These are phyloP conservation scores for Elgonia sp. DNA, from an alignment of 2,888 invertebrate species.

Conservation along the genomic window DNA sequence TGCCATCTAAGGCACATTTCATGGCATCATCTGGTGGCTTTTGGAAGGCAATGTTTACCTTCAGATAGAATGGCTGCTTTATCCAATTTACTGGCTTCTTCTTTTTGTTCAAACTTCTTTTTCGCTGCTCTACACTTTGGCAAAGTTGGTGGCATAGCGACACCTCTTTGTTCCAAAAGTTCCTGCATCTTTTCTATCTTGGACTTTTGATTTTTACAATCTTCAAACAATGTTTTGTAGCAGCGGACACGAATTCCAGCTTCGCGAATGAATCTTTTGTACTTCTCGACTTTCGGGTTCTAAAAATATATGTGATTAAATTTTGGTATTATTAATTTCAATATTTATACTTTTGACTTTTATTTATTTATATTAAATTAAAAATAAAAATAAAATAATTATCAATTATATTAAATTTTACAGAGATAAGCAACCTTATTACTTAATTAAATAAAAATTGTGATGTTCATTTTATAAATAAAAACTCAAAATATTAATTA, in stretches of 20 bases:
- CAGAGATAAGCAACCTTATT: too few species aligned
- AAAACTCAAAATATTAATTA: too few species aligned
- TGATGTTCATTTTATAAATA: too few species aligned
- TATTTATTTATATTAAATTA: too few species aligned
- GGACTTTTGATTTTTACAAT: conserved; percentile 80
- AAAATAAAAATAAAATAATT: too few species aligned
- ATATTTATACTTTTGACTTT: neutral
- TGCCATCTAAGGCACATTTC: too few species aligned
- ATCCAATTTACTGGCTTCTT: conserved; percentile 82
- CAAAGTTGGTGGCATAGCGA: conserved; percentile 82
- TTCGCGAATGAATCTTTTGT: conserved; percentile 82
- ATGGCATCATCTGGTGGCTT: too few species aligned
- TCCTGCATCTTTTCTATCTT: conserved; percentile 77
- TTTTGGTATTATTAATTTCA: neutral
- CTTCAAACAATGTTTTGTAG: conserved; percentile 82
- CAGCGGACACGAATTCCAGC: conserved; percentile 82
- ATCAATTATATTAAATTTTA: too few species aligned
- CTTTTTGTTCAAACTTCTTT: conserved; percentile 78
- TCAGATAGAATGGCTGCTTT: conserved; percentile 81
- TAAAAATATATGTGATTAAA: conserved; percentile 55
- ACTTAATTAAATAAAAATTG: too few species aligned
- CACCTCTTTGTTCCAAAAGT: conserved; percentile 82
- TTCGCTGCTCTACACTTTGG: conserved; percentile 83
- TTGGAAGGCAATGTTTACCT: too few species aligned
- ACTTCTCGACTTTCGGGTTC: conserved; percentile 79